Base-by-base conservation (phyloP, 2,113 vertebrate species). In the Zingel zingel region DNA sequence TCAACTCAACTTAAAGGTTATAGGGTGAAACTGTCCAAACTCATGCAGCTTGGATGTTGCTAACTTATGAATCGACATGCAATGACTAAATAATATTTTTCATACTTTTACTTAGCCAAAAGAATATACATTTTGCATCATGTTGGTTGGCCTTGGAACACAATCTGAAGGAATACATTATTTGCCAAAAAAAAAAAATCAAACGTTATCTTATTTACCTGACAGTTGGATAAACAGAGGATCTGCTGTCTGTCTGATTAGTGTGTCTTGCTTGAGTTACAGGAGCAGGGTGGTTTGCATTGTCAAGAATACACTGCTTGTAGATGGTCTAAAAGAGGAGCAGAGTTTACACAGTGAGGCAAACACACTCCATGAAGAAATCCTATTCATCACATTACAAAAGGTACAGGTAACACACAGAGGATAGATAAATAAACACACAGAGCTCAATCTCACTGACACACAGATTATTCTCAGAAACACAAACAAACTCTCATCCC, bases 241-340 rank as follows among this genome's bases (percentile, higher is more conserved):
- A 30, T 50, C 39, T 77, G 59, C 65, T 69, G 4, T 67, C 43
- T 1, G 80, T 85, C 66, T 67, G 81, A 81, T 90, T 85, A 15
- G 56, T 54, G 19, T 0, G 21, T 58, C 15, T 74, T 9, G 25
- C 23, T 67, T 15, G 70, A 53, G 82, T 47, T 54, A 61, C 36
- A 54, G 74, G 8, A 23, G 65, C 14, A 1, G 67, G 72, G 3
- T 65, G 82, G 21, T 74, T 64, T 39, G 61, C 36, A 50, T 73
- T 91, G 67, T 94, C 94, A 79, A 88, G 92, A 75, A 96, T 92
- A 89, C 97, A 98, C 50, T 97, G 95, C 86, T 97, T 98, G 79
- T 98, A 98, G 89, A 98, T 96, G 21, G 97, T 98, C 97, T 98
- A 85, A 74, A 95, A 93, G 27, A 88, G 13, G 84, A 91, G 70